A percentile compares a stretch with the other conserved stretches of the same genome.
phyloP scores from a whole-genome alignment of 2,888 invertebrate genomes.

The Mesochorus sp. region DNA sequence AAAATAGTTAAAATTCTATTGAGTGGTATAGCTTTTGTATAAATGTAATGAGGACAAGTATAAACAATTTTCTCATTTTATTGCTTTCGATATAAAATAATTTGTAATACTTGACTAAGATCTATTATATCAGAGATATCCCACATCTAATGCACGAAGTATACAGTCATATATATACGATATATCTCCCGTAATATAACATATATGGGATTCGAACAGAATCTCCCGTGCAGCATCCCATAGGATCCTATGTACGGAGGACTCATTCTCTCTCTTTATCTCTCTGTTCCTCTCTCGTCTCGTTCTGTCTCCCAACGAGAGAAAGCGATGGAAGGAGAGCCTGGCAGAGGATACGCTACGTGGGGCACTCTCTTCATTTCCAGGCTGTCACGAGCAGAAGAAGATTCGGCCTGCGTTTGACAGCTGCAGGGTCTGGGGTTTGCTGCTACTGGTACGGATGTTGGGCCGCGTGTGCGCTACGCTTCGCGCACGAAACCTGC shows the following conservation, averaged over 20 bases:
- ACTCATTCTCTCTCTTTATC: conserved; percentile 3
- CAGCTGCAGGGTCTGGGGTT: conserved; percentile 81
- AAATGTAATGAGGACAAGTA: too few species aligned
- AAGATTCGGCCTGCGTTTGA: conserved; percentile 82
- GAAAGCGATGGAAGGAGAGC: conserved; percentile 58
- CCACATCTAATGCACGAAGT: not conserved
- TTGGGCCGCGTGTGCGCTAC: conserved; percentile 45
- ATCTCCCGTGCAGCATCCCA: conserved; percentile 30
- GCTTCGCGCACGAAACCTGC: conserved; percentile 42
- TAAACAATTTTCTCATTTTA: too few species aligned
- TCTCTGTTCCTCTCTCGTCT: conserved; percentile 14
- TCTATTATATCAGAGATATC: not conserved
- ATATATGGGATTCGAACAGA: conserved; percentile 20
- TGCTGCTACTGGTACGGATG: conserved; percentile 40
- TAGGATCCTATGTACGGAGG: conserved; percentile 30
- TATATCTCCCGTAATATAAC: not conserved
- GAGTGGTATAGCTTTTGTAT: too few species aligned
- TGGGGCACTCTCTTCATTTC: conserved; percentile 81
- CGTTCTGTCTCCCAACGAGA: conserved; percentile 6
- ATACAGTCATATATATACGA: not conserved
- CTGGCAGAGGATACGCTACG: conserved; percentile 73
- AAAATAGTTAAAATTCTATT: too few species aligned
- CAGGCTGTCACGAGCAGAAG: conserved; percentile 80
- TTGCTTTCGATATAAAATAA: not conserved
- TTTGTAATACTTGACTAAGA: not conserved